phyloP scores from a whole-genome alignment of 2,888 invertebrate genomes.

The Watsonalla binaria region DNA sequence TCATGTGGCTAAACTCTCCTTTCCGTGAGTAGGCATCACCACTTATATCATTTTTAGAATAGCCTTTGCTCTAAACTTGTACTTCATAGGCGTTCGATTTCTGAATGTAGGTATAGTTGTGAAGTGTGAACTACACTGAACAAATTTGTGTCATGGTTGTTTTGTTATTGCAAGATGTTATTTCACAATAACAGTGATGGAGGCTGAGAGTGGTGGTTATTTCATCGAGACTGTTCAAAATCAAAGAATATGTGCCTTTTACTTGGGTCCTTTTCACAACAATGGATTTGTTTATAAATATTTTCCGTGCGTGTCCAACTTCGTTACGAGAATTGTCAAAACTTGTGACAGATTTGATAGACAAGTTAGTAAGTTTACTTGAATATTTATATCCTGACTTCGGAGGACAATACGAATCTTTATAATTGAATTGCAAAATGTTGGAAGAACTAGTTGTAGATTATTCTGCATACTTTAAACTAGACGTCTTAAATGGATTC shows the following conservation, averaged over 20 bases:
- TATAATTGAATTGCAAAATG: conserved; percentile 44
- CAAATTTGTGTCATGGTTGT: not conserved
- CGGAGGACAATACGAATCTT: conserved; percentile 29
- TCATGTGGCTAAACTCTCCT: no score
- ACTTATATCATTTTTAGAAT: no score
- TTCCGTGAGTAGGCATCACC: no score
- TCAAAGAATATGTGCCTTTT: conserved; percentile 15
- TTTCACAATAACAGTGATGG: conserved; percentile 18
- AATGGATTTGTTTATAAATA: conserved; percentile 60
- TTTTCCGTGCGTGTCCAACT: conserved; percentile 45
- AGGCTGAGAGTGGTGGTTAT: not conserved
- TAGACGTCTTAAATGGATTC: conserved; percentile 75
- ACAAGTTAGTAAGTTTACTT: conserved; percentile 52
- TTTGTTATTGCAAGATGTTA: not conserved
- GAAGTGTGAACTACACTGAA: not conserved
- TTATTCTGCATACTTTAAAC: conserved; percentile 76
- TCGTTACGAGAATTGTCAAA: conserved; percentile 56
- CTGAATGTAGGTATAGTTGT: no score
- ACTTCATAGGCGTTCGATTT: no score
- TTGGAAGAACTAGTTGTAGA: conserved; percentile 72
- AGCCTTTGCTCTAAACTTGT: no score
- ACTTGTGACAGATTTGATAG: conserved; percentile 53
- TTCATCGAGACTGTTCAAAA: conserved; percentile 15
- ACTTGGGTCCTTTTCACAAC: conserved; percentile 12
- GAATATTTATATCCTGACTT: conserved; percentile 72